Percentiles rank a stretch among this genome's conserved stretches.
phyloP scores from a whole-genome alignment of 2,797 vertebrate species.

The Bryconaethiops microstoma region DNA sequence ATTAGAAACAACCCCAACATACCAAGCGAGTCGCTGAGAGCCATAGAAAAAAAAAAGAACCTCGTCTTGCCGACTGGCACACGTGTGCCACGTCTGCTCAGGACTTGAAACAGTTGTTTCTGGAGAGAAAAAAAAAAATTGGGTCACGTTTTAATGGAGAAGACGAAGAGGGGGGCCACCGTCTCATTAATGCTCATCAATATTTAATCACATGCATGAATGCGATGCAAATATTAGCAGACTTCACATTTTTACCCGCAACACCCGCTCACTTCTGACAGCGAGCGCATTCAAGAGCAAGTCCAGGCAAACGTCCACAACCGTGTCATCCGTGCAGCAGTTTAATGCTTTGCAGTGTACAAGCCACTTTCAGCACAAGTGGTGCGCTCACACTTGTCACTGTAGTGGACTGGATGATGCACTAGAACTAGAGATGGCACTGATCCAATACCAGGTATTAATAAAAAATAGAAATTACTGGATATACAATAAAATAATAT shows the following conservation, averaged over 20 bases:
- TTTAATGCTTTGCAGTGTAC: neutral
- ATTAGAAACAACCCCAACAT: conserved; percentile 56
- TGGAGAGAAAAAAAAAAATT: conserved; percentile 11
- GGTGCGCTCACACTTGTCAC: too few relatives aligned
- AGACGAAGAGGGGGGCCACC: conserved; percentile 10
- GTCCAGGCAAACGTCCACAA: neutral
- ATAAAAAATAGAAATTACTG: too few relatives aligned
- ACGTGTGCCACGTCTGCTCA: conserved; percentile 1
- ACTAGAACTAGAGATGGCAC: too few relatives aligned
- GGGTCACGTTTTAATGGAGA: conserved; percentile 1
- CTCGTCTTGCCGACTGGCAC: neutral
- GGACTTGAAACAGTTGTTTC: conserved; percentile 32
- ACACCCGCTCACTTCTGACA: neutral
- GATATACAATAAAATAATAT: too few relatives aligned
- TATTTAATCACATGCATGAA: conserved; percentile 51
- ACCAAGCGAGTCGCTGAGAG: conserved; percentile 40
- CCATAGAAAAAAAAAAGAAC: conserved; percentile 4
- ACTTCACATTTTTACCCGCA: conserved; percentile 15
- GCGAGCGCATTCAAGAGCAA: neutral
- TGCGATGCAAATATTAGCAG: conserved; percentile 39
- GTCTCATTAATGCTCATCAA: conserved; percentile 54
- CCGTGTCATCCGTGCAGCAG: neutral
- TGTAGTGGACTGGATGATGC: neutral
- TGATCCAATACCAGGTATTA: too few relatives aligned
- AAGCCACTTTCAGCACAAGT: too few relatives aligned